Evolutionary conservation across 2,113 vertebrate species (phyloP).

Genomic region (Campylomormyrus tamandua): DNA sequence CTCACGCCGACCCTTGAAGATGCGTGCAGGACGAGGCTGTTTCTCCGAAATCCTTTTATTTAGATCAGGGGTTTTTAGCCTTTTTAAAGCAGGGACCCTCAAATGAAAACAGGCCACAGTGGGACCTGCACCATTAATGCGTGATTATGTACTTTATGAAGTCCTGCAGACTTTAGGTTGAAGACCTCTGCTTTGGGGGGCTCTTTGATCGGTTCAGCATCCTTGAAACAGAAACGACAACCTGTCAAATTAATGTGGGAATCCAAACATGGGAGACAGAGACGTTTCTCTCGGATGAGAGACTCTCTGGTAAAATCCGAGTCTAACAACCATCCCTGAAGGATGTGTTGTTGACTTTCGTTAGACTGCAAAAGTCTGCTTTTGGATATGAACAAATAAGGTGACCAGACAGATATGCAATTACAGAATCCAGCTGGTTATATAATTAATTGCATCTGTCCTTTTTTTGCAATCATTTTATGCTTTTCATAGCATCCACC

Average conservation of each 20-base stretch:
- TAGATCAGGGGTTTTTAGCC: background rate
- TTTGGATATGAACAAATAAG: background rate
- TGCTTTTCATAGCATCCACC: background rate
- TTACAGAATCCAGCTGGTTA: conserved; percentile 1
- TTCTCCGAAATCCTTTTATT: background rate
- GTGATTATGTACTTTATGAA: background rate
- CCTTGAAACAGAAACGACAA: background rate
- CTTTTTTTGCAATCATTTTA: background rate
- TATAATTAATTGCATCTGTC: conserved; percentile 1
- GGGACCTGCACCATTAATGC: background rate
- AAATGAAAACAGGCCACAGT: background rate
- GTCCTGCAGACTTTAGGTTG: background rate
- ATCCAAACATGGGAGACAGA: background rate
- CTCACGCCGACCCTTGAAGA: background rate
- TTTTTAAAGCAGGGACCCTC: background rate
- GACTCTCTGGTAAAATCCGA: background rate
- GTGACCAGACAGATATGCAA: background rate
- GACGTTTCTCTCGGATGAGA: background rate
- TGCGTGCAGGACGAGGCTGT: background rate
- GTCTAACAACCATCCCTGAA: background rate
- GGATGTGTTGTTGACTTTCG: background rate
- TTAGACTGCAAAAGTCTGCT: background rate
- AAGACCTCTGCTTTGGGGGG: background rate
- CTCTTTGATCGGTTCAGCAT: background rate
- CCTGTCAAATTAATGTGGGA: background rate